Percentiles rank a stretch among this genome's conserved stretches.
phyloP scores from a whole-genome alignment of 2,888 invertebrate species.

The Noctua janthe region DNA sequence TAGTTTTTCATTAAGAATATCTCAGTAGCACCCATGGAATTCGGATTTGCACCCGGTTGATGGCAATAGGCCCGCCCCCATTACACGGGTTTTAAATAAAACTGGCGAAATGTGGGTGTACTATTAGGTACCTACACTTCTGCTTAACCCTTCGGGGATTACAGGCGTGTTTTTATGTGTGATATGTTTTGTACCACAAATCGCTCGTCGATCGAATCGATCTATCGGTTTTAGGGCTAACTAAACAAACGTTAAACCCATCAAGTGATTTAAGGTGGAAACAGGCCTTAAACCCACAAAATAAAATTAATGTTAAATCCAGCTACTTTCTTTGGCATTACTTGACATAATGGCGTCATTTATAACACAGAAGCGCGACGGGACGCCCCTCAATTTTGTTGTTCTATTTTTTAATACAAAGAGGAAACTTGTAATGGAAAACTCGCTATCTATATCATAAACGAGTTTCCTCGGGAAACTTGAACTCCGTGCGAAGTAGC shows the following conservation, averaged over 20 bases:
- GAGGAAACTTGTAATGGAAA: constrained; percentile 53
- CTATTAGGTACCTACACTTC: too few species aligned
- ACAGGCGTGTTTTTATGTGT: too few species aligned
- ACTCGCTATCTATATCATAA: constrained; percentile 41
- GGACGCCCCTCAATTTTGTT: constrained; percentile 12
- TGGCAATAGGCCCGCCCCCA: too few species aligned
- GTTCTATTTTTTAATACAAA: constrained; percentile 32
- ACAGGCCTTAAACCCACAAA: background rate
- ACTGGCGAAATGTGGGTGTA: too few species aligned
- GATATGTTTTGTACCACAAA: too few species aligned
- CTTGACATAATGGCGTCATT: constrained; percentile 32
- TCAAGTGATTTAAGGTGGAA: background rate
- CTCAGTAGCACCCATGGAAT: too few species aligned
- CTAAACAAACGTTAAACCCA: background rate
- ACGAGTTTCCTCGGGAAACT: constrained; percentile 38
- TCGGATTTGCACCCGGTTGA: too few species aligned
- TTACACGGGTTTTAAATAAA: too few species aligned
- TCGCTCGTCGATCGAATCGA: too few species aligned
- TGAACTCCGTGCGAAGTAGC: constrained; percentile 26
- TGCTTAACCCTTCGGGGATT: too few species aligned
- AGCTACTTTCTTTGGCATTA: constrained; percentile 18
- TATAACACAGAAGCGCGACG: constrained; percentile 24
- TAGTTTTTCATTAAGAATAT: too few species aligned
- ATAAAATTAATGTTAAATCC: background rate
- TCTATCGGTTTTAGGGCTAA: background rate